Percentiles rank a stretch among this genome's conserved stretches.
These are phyloP conservation scores for Cremastinae sp. DNA, from an alignment of 2,888 invertebrate genomes.

Conservation along the genomic window DNA sequence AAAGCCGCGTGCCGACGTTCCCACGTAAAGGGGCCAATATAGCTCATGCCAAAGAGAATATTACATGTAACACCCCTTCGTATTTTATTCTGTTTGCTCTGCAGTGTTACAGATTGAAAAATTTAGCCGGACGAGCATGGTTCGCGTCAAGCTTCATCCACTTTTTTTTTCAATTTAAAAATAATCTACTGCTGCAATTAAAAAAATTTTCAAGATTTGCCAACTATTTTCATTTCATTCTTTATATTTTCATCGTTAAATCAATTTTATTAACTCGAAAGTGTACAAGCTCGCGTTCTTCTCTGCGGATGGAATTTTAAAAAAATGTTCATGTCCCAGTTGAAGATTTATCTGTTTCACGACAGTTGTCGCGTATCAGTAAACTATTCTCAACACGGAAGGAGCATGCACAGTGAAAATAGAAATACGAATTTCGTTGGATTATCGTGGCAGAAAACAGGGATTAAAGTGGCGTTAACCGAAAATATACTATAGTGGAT, in stretches of 20 bases:
- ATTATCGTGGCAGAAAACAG: slow-evolving; percentile 47
- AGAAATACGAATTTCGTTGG: slow-evolving; percentile 54
- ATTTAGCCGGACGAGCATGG: too few species aligned
- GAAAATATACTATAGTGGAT: slow-evolving; percentile 53
- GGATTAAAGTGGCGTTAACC: slow-evolving; percentile 50
- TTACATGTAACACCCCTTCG: slow-evolving; percentile 37
- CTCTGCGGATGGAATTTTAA: background rate
- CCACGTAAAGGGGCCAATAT: slow-evolving; percentile 66
- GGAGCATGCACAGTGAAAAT: slow-evolving; percentile 54
- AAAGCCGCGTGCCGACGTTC: slow-evolving; percentile 71
- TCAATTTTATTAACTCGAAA: background rate
- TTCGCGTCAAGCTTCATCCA: background rate
- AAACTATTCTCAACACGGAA: slow-evolving; percentile 20
- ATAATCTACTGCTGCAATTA: background rate
- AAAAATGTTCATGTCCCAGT: background rate
- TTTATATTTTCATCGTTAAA: too few species aligned
- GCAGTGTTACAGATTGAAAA: slow-evolving; percentile 38
- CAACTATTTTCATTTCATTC: too few species aligned
- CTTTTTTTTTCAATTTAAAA: background rate
- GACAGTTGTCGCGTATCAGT: slow-evolving; percentile 31
- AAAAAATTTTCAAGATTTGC: too few species aligned
- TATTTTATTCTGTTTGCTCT: slow-evolving; percentile 44
- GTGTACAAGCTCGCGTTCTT: background rate
- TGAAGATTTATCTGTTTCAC: slow-evolving; percentile 25
- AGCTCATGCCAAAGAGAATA: slow-evolving; percentile 46